Conservation (phyloP, 2,888 invertebrate species). For the Watsonalla cultraria region DNA sequence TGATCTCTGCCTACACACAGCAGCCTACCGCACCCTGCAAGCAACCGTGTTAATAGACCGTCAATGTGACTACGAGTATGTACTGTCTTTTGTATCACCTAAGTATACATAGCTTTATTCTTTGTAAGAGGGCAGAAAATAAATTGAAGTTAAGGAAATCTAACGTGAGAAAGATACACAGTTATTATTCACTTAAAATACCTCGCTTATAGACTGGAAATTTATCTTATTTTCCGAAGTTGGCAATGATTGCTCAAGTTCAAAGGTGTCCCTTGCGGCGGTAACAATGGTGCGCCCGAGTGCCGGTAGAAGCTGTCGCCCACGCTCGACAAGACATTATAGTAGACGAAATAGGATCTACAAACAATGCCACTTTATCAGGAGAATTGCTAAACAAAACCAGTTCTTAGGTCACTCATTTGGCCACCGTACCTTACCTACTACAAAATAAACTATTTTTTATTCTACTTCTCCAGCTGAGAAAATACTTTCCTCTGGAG, state of each 20-base stretch:
- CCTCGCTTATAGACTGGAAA: not conserved
- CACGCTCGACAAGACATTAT: slow-evolving; percentile 25
- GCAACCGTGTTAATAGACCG: slow-evolving; percentile 31
- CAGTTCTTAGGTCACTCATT: slow-evolving; percentile 4
- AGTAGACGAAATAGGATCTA: slow-evolving; percentile 23
- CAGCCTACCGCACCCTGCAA: slow-evolving; percentile 14
- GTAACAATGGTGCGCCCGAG: slow-evolving; percentile 26
- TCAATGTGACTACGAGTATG: slow-evolving; percentile 6
- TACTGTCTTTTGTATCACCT: slow-evolving; percentile 1
- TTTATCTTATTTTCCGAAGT: slow-evolving; percentile 11
- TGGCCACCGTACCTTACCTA: too few species aligned
- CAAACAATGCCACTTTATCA: slow-evolving; percentile 26
- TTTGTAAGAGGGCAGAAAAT: too few species aligned
- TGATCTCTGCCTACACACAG: slow-evolving; percentile 24
- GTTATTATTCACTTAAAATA: not conserved
- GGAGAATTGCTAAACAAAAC: slow-evolving; percentile 22
- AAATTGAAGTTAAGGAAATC: not conserved
- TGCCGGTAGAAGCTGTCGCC: slow-evolving; percentile 21
- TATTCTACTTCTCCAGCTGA: not conserved
- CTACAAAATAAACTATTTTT: too few species aligned
- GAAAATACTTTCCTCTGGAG: not conserved
- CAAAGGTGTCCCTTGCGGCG: slow-evolving; percentile 42
- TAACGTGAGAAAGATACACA: not conserved
- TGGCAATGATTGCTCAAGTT: slow-evolving; percentile 39
- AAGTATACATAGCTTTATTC: too few species aligned